Evolutionary conservation across 2,113 vertebrate genomes (phyloP).

Genomic region (Redunca redunca): DNA sequence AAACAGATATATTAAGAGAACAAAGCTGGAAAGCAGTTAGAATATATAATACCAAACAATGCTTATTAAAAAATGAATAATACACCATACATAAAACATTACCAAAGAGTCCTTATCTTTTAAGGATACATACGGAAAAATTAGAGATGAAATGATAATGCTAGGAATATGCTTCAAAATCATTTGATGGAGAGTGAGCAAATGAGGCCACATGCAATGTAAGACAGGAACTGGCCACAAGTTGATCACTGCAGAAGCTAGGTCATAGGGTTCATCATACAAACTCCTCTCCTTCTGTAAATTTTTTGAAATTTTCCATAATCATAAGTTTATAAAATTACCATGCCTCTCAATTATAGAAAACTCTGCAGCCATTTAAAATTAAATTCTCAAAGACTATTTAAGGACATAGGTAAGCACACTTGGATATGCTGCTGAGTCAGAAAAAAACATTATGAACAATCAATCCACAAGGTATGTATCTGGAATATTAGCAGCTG

Average conservation of each 20-base stretch:
- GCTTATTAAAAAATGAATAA: background rate
- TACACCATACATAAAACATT: background rate
- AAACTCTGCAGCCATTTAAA: background rate
- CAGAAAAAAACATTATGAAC: background rate
- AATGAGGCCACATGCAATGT: rapidly evolving
- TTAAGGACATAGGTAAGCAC: background rate
- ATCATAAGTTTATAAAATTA: background rate
- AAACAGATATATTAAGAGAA: background rate
- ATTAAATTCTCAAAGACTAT: background rate
- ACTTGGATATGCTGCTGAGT: too few species aligned
- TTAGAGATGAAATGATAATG: background rate
- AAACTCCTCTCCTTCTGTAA: background rate
- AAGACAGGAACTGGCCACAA: background rate
- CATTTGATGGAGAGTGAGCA: too few species aligned
- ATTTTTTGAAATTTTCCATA: background rate
- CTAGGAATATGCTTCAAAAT: background rate
- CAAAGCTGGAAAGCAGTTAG: background rate
- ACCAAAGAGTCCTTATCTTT: background rate
- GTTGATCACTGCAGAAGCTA: background rate
- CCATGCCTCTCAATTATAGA: background rate
- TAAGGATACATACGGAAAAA: background rate
- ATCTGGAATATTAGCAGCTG: background rate
- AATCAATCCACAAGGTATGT: background rate
- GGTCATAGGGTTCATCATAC: too few species aligned
- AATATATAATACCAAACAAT: background rate